These are phyloP conservation scores for Apeira syringaria DNA, from an alignment of 2,888 invertebrate species.

Conservation along the genomic window DNA sequence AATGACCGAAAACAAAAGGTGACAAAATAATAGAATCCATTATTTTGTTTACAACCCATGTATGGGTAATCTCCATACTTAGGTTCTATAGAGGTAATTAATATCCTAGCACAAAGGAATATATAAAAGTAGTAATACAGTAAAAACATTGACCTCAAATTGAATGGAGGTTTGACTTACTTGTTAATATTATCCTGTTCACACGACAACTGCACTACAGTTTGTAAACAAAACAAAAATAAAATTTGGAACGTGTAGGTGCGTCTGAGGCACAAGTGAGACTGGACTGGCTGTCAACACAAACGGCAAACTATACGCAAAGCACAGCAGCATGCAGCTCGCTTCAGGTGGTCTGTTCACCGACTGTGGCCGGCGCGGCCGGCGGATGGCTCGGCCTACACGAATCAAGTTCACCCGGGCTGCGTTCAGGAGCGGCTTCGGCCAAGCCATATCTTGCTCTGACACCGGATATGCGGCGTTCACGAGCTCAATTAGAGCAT, in stretches of 20 bases:
- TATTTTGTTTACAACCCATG: slow-evolving; percentile 57
- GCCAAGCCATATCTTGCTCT: slow-evolving; percentile 28
- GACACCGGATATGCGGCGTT: too few species aligned
- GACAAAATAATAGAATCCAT: slow-evolving; percentile 40
- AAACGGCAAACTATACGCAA: too few species aligned
- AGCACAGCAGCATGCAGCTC: slow-evolving; percentile 3
- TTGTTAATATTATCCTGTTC: slow-evolving; percentile 67
- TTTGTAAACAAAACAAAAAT: slow-evolving; percentile 69
- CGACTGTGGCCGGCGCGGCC: slow-evolving; percentile 18
- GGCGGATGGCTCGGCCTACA: slow-evolving; percentile 37
- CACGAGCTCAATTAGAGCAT: too few species aligned
- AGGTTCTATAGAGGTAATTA: neutral
- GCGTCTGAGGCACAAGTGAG: slow-evolving; percentile 51
- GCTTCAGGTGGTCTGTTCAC: too few species aligned
- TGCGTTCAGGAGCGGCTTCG: slow-evolving; percentile 11
- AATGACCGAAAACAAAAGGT: slow-evolving; percentile 43
- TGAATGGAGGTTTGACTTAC: slow-evolving; percentile 57
- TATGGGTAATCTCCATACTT: neutral
- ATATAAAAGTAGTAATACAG: slow-evolving; percentile 34
- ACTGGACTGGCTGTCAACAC: slow-evolving; percentile 45
- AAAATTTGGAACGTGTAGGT: slow-evolving; percentile 48
- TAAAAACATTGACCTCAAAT: slow-evolving; percentile 58
- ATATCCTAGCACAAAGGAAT: slow-evolving; percentile 15
- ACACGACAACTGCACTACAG: slow-evolving; percentile 56
- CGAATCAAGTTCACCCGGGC: slow-evolving; percentile 62